Evolutionary conservation across 2,113 vertebrate genomes (phyloP).

Genomic region (Takifugu bimaculatus): DNA sequence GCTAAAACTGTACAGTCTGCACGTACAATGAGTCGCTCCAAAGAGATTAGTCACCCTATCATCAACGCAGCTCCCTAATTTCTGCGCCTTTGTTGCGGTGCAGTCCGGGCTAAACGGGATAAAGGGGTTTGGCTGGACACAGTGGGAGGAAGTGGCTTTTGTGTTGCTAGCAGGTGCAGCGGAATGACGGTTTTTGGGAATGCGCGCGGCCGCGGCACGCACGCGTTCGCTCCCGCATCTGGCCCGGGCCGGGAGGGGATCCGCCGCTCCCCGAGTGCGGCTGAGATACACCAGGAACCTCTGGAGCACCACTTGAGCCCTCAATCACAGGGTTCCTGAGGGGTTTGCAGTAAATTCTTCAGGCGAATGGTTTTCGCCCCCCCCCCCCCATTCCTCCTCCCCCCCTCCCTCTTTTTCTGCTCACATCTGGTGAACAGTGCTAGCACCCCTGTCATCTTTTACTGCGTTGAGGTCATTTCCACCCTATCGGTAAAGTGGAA

Average conservation of each 20-base stretch:
- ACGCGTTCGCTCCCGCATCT: conserved; percentile 17
- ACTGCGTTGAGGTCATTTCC: conserved; percentile 79
- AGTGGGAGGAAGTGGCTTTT: conserved; percentile 75
- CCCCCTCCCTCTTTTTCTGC: conserved; percentile 41
- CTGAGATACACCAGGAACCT: conserved; percentile 72
- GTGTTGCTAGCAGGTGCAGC: conserved; percentile 73
- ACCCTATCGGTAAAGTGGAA: conserved; percentile 76
- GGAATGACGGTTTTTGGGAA: conserved; percentile 60
- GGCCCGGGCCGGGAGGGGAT: conserved; percentile 24
- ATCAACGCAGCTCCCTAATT: conserved; percentile 71
- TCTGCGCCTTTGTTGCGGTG: conserved; percentile 70
- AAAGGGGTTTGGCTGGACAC: conserved; percentile 65
- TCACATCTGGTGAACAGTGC: conserved; percentile 77
- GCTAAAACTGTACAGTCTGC: conserved; percentile 62
- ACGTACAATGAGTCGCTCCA: conserved; percentile 70
- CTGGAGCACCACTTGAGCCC: conserved; percentile 71
- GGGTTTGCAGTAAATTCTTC: conserved; percentile 77
- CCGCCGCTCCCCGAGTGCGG: conserved; percentile 35
- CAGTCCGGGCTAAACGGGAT: conserved; percentile 67
- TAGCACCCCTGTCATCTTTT: conserved; percentile 77
- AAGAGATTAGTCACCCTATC: conserved; percentile 75
- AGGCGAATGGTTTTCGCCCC: conserved; percentile 69
- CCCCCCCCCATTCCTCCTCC: conserved; percentile 22
- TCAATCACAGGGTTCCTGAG: conserved; percentile 72
- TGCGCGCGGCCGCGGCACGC: conserved; percentile 9